A percentile compares a stretch with the other conserved stretches of the same genome.
Conservation (phyloP, 2,797 vertebrate genomes). For the Paratrypauchen microcephalus region DNA sequence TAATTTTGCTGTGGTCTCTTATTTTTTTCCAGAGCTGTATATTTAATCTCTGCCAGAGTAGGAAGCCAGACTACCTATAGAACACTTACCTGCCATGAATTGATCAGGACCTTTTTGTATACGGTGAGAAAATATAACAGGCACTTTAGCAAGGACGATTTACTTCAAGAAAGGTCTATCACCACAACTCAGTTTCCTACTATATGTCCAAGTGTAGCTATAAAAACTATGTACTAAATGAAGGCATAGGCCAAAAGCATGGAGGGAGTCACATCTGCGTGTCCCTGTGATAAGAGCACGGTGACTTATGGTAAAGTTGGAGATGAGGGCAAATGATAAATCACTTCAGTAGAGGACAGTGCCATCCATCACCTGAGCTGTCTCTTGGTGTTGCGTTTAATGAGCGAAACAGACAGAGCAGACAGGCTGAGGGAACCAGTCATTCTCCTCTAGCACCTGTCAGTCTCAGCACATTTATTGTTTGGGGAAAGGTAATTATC, state of each 20-base stretch:
- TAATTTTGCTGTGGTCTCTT: no score
- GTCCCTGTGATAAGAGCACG: not conserved
- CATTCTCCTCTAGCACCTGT: conserved; percentile 34
- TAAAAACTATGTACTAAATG: not conserved
- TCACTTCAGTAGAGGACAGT: conserved; percentile 22
- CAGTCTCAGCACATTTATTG: conserved; percentile 25
- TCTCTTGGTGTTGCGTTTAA: conserved; percentile 43
- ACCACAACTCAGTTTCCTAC: not conserved
- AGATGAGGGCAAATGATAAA: conserved; percentile 33
- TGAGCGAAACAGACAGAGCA: conserved; percentile 50
- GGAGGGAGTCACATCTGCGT: not conserved
- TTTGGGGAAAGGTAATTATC: conserved; percentile 1
- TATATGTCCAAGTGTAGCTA: not conserved
- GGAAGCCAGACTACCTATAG: no score
- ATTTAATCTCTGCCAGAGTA: no score
- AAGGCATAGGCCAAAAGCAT: not conserved
- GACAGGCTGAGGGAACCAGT: conserved; percentile 28
- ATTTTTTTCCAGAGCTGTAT: no score
- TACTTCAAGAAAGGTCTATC: no score
- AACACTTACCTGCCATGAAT: no score
- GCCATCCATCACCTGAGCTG: conserved; percentile 47
- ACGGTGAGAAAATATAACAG: no score
- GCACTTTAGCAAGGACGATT: no score
- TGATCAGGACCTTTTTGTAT: no score
- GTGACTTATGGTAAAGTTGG: conserved; percentile 12